Conservation (phyloP, 1,140 invertebrate genomes). For the Coenobita brevimanus region DNA sequence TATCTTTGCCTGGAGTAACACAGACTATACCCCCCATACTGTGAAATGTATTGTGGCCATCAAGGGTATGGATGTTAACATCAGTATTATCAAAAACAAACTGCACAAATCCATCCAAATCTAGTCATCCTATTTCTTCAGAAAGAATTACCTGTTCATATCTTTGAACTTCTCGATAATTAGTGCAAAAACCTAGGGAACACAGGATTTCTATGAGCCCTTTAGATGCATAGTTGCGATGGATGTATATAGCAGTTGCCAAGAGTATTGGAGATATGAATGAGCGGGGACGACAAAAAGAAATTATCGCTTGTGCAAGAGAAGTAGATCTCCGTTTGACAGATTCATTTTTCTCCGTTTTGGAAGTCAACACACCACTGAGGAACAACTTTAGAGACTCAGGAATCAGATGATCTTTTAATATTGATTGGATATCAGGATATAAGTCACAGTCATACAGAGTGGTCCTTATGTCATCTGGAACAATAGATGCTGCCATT, state of each 20-base stretch:
- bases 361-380: background rate
- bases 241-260: background rate
- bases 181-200: conserved; percentile 14
- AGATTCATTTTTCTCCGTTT: background rate
- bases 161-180: too few species aligned
- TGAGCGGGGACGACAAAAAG: background rate
- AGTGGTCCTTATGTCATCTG: background rate
- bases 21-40: too few species aligned
- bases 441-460: background rate
- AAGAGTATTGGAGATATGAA: conserved; percentile 18
- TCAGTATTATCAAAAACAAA: conserved; percentile 5
- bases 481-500: background rate
- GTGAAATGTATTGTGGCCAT: background rate
- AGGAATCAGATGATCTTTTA: background rate
- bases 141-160: conserved; percentile 18
- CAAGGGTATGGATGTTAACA: background rate
- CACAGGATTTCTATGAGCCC: background rate
- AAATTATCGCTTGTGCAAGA: background rate
- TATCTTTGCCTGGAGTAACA: too few species aligned
- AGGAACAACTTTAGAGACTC: background rate
- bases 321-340: background rate
- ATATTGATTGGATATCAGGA: background rate
- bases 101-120: background rate
- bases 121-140: conserved; percentile 9
- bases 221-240: conserved; percentile 15